Evolutionary conservation across 2,888 invertebrate genomes (phyloP), one percentile per base, ranked within the genome.

Genomic region (Notodonta ziczac): DNA sequence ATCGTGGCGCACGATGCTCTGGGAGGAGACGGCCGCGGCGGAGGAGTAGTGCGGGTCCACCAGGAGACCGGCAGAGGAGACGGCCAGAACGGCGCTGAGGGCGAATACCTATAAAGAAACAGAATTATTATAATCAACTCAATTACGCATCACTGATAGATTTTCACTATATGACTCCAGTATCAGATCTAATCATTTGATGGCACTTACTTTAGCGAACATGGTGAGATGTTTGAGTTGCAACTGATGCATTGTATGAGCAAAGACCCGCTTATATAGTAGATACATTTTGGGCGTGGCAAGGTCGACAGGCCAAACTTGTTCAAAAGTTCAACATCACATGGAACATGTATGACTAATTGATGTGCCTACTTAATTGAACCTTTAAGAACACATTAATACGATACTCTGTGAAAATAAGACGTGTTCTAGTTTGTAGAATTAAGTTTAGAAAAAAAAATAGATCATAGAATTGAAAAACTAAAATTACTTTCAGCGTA

Each of bases 161-260:
- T 46, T n/a, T 46, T 5, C 10, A n/a, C n/a, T 35, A 35, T 35
- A 35, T 35, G 5, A 35, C 6, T 5, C 7, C 35, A 6, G 7
- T 35, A 42, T 42, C 42, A 10, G 10, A 10, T 42, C 12, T 42
- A 42, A n/a, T 46, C 7, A 59, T 48, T 57, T 53, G 35, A 39
- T 10, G n/a, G 44, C 61, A 86, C 90, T 89, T 82, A 91, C 90
- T 89, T 90, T 89, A 61, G 85, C 82, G 82, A 88, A 89, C 90
- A 91, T 90, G 67, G 84, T 88, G 78, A 71, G 81, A 69, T 76
- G 76, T 69, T 72, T 75, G 71, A 69, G 63, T 72, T 72, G 66
- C 77, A 78, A 90, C 85, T 90, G 86, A 87, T 87, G 77, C 77
- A 82, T 76, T 77, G 65, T 70, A 69, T 70, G 70, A 74, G 72